These are phyloP conservation scores for Brachypterus glaber DNA, from an alignment of 2,888 invertebrate genomes.

Conservation along the genomic window DNA sequence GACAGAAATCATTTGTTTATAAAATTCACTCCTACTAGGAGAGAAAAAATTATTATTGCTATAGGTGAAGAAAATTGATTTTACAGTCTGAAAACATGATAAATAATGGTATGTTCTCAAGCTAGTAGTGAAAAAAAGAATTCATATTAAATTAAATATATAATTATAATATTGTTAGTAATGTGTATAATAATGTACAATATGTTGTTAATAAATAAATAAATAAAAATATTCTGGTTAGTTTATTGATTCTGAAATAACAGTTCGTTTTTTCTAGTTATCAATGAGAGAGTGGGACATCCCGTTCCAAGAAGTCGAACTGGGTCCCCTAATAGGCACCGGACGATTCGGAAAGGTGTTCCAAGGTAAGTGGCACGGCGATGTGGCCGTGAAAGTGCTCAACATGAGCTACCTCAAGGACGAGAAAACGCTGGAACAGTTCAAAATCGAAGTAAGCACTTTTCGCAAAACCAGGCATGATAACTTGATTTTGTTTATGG, in stretches of 20 bases:
- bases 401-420: slow-evolving; percentile 86
- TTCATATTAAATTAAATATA: slow-evolving; percentile 2
- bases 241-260: slow-evolving; percentile 4
- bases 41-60: too few species aligned
- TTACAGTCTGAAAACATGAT: too few species aligned
- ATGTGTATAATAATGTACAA: too few species aligned
- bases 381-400: slow-evolving; percentile 92
- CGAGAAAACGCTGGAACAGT: slow-evolving; percentile 83
- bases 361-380: slow-evolving; percentile 95
- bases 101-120: too few species aligned
- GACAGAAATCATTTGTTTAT: too few species aligned
- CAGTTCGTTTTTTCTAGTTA: slow-evolving; percentile 47
- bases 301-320: slow-evolving; percentile 85
- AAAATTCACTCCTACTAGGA: too few species aligned
- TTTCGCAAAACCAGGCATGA: slow-evolving; percentile 97
- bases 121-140: too few species aligned
- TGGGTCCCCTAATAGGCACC: slow-evolving; percentile 79
- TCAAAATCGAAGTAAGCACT: slow-evolving; percentile 83
- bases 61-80: too few species aligned
- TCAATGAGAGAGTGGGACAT: slow-evolving; percentile 97
- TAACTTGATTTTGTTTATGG: slow-evolving; percentile 97
- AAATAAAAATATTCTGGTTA: too few species aligned
- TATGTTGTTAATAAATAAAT: too few species aligned
- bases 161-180: too few species aligned
- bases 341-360: slow-evolving; percentile 93